These are phyloP conservation scores for Piprites chloris DNA, from an alignment of 2,113 vertebrate species.

Conservation along the genomic window DNA sequence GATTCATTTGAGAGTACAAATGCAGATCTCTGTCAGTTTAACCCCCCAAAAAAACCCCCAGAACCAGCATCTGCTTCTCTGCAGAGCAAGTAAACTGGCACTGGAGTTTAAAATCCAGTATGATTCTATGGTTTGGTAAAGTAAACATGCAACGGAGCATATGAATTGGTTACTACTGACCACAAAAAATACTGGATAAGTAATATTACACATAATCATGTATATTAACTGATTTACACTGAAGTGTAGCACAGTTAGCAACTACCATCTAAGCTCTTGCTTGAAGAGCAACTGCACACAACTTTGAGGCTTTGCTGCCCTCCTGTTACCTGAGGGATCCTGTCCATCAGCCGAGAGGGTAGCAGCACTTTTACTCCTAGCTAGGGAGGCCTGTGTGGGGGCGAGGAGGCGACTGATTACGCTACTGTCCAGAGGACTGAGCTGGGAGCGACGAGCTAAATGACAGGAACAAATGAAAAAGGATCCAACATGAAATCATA, in stretches of 20 bases:
- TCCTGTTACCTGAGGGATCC: conserved; percentile 85
- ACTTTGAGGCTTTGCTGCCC: conserved; percentile 8
- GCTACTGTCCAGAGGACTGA: conserved; percentile 81
- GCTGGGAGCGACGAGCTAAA: conserved; percentile 81
- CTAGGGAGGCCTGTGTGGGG: conserved; percentile 90
- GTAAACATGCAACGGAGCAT: neutral
- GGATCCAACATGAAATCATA: conserved; percentile 55
- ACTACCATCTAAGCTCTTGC: neutral
- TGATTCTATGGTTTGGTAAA: neutral
- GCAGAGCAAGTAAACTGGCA: neutral
- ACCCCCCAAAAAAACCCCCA: neutral
- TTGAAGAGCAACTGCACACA: neutral
- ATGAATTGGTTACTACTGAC: neutral
- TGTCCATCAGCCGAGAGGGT: conserved; percentile 84
- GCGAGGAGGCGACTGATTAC: conserved; percentile 87
- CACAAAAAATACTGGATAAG: neutral
- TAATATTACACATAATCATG: neutral
- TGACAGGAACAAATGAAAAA: conserved; percentile 72
- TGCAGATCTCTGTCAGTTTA: neutral
- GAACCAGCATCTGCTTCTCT: neutral
- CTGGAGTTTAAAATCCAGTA: neutral
- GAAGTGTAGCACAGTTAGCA: neutral
- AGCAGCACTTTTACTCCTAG: conserved; percentile 91
- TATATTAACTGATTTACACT: neutral
- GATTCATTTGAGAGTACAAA: neutral